Evolutionary conservation across 2,113 vertebrate species (phyloP).

Genomic region (Egretta garzetta): DNA sequence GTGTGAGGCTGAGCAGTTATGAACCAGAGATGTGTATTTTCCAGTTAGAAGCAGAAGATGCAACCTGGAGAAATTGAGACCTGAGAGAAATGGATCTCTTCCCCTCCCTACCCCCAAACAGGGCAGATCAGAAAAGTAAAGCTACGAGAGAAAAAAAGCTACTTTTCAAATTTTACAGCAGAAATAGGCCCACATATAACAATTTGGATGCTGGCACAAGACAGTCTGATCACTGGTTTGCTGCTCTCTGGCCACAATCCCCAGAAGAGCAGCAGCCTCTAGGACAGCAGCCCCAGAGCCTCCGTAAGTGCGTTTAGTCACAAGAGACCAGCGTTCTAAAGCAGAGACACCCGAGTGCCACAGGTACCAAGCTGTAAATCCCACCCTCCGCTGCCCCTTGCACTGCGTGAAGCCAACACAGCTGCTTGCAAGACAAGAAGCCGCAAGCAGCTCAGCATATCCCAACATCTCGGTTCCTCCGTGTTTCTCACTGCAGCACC

Average conservation of each 20-base stretch:
- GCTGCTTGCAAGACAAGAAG: background rate
- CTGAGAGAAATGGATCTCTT: background rate
- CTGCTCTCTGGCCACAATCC: background rate
- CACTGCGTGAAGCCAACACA: fast-evolving
- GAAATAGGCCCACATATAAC: background rate
- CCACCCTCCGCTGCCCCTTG: background rate
- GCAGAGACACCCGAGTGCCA: background rate
- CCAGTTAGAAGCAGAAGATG: background rate
- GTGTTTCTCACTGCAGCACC: background rate
- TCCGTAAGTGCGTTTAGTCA: background rate
- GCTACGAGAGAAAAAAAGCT: background rate
- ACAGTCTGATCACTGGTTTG: background rate
- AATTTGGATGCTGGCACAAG: background rate
- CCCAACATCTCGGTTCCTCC: too few species aligned
- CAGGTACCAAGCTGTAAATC: background rate
- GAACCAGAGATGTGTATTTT: background rate
- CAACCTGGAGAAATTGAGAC: background rate
- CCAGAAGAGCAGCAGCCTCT: background rate
- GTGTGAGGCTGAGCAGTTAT: background rate
- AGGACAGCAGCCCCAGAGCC: background rate
- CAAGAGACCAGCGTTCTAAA: too few species aligned
- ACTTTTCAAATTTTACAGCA: background rate
- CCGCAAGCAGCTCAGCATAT: fast-evolving
- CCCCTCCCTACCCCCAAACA: too few species aligned
- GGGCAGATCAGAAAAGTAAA: too few species aligned